Evolutionary conservation across 92 coral and sea anemone genomes (phyloP).

Genomic region (Muricea muricata): DNA sequence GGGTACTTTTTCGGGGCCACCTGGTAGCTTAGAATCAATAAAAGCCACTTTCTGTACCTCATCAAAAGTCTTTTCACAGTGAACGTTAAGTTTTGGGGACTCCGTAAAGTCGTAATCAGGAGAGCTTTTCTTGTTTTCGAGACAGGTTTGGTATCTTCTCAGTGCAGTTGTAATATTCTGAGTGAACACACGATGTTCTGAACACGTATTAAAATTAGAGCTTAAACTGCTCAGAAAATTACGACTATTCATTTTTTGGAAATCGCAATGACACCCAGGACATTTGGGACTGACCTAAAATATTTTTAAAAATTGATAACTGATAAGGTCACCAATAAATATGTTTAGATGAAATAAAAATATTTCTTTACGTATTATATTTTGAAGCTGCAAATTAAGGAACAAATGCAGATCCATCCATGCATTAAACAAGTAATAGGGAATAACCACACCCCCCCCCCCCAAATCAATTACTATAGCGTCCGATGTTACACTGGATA

Average conservation of each 20-base stretch:
- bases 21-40: background rate
- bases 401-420: no score
- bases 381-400: no score
- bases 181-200: conserved; percentile 6
- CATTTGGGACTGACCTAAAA: conserved; percentile 4
- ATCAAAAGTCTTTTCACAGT: background rate
- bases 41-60: no score
- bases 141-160: background rate
- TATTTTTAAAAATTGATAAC: no score
- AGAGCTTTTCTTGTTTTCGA: background rate
- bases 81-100: background rate
- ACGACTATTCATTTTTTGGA: background rate
- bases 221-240: conserved; percentile 11
- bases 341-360: no score
- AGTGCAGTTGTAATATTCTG: background rate
- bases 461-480: no score
- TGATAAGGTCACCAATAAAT: no score
- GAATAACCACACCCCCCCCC: no score
- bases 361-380: no score
- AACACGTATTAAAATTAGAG: background rate
- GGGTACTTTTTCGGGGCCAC: no score
- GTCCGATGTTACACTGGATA: no score
- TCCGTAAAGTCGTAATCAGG: background rate
- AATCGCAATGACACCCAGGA: background rate
- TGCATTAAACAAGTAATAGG: no score